Evolutionary conservation across 2,113 vertebrate species (phyloP).

Genomic region (Aptenodytes patagonicus): DNA sequence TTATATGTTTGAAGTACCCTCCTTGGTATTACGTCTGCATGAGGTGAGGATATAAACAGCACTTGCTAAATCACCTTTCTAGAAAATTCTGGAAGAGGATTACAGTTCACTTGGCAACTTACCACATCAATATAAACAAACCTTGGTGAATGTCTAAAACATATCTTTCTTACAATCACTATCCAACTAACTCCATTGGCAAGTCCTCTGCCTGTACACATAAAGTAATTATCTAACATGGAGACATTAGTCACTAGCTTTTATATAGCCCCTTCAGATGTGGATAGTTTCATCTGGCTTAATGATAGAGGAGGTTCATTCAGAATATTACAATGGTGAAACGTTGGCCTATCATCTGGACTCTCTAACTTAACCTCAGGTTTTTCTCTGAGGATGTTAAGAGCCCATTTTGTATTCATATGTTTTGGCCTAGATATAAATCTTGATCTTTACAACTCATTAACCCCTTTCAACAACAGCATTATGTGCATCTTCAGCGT

Average conservation of each 20-base stretch:
- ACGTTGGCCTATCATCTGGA: not conserved
- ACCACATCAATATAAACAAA: not conserved
- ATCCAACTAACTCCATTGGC: not conserved
- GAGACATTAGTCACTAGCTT: not conserved
- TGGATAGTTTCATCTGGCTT: not conserved
- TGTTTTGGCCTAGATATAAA: not conserved
- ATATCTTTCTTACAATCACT: not conserved
- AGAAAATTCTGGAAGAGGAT: not conserved
- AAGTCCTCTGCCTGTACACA: not conserved
- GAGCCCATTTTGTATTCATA: not conserved
- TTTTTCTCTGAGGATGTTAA: not conserved
- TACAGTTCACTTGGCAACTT: not conserved
- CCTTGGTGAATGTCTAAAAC: not conserved
- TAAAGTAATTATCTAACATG: not conserved
- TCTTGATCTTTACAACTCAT: not conserved
- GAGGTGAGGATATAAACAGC: not conserved
- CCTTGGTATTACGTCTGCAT: not conserved
- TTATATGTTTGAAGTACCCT: not conserved
- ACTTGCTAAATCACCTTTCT: not conserved
- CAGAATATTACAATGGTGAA: not conserved
- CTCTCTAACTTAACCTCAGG: not conserved
- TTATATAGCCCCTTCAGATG: not conserved
- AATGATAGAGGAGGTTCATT: not conserved
- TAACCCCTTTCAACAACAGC: not conserved
- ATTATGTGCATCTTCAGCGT: not conserved